Evolutionary conservation across 2,113 vertebrate species (phyloP), one percentile per base, ranked within the genome.

Genomic region (Colaptes auratus): DNA sequence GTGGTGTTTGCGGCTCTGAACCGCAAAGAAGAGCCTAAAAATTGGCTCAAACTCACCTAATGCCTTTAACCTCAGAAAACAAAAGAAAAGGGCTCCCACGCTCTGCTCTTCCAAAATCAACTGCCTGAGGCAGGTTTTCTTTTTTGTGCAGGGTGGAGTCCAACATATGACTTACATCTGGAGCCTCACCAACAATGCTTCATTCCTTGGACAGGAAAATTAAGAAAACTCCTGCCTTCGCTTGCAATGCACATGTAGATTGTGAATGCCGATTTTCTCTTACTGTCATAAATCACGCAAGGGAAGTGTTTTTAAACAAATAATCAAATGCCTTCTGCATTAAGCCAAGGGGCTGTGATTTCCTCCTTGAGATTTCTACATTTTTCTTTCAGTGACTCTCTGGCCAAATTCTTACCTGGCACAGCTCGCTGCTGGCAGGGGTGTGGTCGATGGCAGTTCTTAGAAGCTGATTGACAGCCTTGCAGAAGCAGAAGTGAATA

Each of bases 1-100:
- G 19, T 35, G 35, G 3, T n/a, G 60, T 70, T 83, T 2, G 1
- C 8, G 55, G 63, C 70, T 83, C 56, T 23, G 56, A 63, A 67
- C 70, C 3, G 5, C 39, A 35, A 25, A 28, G 14, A 39, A 35
- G 10, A 82, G 16, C 36, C 44, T 42, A 27, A 91, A 70, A 67
- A 6, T 35, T 6, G 13, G 2, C 48, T 84, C 24, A 4, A 24
- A 35, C 4, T 70, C 14, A 2, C 23, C 2, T 0, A 35, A 11
- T 5, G 35, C 6, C 39, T n/a, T 15, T 28, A 63, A 70, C 25
- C 20, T 9, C 35, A n/a, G 35, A 67, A 36, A 79, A 28, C 16
- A 56, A 53, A 70, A 56, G 28, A 27, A 60, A 69, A 72, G 39
- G 19, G 10, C 19, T 33, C 21, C 31, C 48, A 4, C 0, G 1